phyloP scores from a whole-genome alignment of 2,113 vertebrate genomes.

The Antigone vipio region DNA sequence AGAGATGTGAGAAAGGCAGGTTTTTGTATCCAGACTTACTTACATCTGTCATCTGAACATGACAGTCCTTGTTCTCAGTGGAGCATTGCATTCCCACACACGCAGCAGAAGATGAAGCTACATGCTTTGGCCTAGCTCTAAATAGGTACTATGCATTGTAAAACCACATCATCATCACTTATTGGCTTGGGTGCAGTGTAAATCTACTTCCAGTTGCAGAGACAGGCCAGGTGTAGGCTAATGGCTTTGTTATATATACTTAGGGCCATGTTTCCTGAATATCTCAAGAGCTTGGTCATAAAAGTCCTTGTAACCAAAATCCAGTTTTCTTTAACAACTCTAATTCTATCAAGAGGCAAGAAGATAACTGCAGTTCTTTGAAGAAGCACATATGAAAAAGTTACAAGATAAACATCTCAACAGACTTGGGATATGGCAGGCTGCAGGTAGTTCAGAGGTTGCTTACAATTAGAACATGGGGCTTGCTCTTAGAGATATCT shows the following conservation, averaged over 20 bases:
- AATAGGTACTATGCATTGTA: neutral
- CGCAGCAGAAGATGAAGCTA: neutral
- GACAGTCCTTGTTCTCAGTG: neutral
- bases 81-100: neutral
- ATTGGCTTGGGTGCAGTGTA: neutral
- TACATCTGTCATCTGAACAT: neutral
- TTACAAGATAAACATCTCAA: neutral
- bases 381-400: neutral
- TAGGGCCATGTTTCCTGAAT: neutral
- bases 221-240: neutral
- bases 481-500: neutral
- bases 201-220: neutral
- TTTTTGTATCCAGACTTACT: neutral
- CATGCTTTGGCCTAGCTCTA: neutral
- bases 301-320: neutral
- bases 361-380: neutral
- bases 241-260: neutral
- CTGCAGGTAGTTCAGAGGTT: neutral
- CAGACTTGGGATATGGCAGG: neutral
- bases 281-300: neutral
- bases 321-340: neutral
- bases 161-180: neutral
- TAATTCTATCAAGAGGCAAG: neutral
- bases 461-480: neutral
- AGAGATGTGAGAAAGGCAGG: neutral